Conservation (phyloP, 2,797 vertebrate species). For the Gallirallus australis region DNA sequence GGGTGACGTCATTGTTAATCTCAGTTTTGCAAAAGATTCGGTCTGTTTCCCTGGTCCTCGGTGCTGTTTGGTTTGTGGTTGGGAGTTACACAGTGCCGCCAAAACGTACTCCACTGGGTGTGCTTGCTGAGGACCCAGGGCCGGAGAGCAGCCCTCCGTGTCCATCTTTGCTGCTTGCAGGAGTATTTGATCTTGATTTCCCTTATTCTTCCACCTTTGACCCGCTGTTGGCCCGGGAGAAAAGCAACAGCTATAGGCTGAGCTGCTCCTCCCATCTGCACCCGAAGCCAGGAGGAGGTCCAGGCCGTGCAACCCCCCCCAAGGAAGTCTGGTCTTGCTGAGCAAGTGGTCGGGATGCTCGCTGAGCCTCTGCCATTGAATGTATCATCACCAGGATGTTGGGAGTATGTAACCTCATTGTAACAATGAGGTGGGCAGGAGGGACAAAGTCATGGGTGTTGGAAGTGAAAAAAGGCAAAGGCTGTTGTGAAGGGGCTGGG, state of each 20-base stretch:
- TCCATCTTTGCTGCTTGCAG: neutral
- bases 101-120: neutral
- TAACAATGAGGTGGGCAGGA: neutral
- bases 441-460: neutral
- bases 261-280: neutral
- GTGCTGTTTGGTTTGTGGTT: neutral
- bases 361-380: neutral
- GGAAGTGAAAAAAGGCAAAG: neutral
- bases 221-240: neutral
- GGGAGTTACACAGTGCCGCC: neutral
- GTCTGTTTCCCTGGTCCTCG: neutral
- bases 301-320: fast-evolving
- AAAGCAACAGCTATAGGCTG: neutral
- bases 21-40: neutral
- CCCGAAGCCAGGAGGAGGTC: fast-evolving
- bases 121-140: neutral
- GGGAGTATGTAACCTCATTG: neutral
- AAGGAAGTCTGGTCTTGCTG: neutral
- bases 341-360: fast-evolving
- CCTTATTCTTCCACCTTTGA: neutral
- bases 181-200: neutral
- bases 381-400: neutral
- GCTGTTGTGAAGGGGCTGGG: neutral
- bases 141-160: neutral
- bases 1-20: neutral